phyloP scores from a whole-genome alignment of 2,113 vertebrate species.

The Oxyruncus cristatus region DNA sequence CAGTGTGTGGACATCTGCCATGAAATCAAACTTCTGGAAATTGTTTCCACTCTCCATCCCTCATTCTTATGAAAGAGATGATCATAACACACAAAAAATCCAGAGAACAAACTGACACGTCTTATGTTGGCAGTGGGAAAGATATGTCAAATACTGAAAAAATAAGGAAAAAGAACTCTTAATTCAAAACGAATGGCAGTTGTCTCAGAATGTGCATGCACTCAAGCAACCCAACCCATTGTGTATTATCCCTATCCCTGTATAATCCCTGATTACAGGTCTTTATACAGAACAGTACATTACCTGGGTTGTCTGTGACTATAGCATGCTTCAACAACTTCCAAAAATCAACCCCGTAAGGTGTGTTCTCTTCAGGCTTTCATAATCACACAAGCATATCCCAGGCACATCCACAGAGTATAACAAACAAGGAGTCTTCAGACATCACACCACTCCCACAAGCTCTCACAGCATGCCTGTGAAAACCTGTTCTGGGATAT shows the following conservation, averaged over 20 bases:
- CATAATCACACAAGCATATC: background rate
- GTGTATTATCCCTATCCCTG: background rate
- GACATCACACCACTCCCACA: background rate
- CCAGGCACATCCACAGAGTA: background rate
- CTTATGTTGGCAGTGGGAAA: background rate
- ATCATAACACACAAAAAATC: background rate
- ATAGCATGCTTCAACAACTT: background rate
- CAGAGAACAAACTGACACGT: background rate
- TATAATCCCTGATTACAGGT: background rate
- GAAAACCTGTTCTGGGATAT: background rate
- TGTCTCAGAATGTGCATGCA: background rate
- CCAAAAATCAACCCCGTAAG: background rate
- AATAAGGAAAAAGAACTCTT: background rate
- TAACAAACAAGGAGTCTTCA: background rate
- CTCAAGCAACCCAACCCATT: background rate
- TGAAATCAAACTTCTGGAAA: background rate
- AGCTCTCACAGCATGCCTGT: background rate
- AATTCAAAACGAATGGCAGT: background rate
- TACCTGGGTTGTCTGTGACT: background rate
- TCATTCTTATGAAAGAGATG: background rate
- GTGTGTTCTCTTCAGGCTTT: background rate
- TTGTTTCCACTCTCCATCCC: background rate
- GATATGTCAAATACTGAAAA: background rate
- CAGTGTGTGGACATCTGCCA: background rate
- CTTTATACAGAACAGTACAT: background rate